phyloP scores from a whole-genome alignment of 2,113 vertebrate species.

The Manacus vitellinus region DNA sequence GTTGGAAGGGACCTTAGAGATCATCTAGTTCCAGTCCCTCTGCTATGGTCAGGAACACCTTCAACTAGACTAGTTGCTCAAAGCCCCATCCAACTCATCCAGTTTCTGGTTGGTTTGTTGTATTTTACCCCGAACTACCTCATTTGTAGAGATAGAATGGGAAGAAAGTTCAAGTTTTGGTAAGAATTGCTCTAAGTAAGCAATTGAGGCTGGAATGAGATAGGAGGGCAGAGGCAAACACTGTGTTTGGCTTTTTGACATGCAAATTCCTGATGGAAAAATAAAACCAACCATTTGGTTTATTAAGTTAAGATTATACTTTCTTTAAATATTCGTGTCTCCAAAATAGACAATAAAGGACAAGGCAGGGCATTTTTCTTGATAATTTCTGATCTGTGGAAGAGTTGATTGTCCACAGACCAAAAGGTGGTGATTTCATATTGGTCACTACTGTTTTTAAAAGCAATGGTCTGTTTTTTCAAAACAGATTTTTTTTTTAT shows the following conservation, averaged over 20 bases:
- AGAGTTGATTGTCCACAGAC: not conserved
- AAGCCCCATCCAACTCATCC: not conserved
- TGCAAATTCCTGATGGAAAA: not conserved
- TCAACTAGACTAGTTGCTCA: not conserved
- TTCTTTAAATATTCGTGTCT: not conserved
- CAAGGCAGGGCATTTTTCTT: not conserved
- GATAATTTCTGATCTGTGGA: not conserved
- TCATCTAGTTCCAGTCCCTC: not conserved
- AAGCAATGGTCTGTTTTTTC: not conserved
- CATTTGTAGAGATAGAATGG: not conserved
- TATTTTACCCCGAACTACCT: slow-evolving; percentile 42
- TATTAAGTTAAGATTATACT: not conserved
- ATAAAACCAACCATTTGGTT: not conserved
- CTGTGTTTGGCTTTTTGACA: not conserved
- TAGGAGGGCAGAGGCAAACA: not conserved
- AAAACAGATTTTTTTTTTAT: not conserved
- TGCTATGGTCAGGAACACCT: not conserved
- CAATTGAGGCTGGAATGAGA: not conserved
- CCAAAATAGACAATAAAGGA: not conserved
- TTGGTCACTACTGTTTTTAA: not conserved
- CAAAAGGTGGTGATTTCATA: not conserved
- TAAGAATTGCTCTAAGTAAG: not conserved
- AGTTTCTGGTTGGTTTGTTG: not conserved
- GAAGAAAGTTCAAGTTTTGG: not conserved
- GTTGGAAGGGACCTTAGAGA: not conserved